A percentile compares a stretch with the other conserved stretches of the same genome.
Evolutionary conservation across 53 echinoderm and acorn worm genomes (phyloP).

Genomic region (Paracentrotus lividus): DNA sequence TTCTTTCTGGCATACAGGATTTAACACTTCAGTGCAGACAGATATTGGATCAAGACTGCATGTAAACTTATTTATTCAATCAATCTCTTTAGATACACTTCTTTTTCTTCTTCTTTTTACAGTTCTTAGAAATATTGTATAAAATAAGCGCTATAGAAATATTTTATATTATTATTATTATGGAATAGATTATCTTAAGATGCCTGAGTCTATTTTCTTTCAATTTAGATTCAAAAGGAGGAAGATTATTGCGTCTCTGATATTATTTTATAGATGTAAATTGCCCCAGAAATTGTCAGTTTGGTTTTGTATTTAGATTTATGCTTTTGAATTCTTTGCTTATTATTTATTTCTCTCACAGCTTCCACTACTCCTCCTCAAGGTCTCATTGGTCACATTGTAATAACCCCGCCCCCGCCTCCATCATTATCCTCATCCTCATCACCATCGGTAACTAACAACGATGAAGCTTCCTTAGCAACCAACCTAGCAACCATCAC

Average conservation of each 20-base stretch:
- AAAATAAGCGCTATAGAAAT: too few species aligned
- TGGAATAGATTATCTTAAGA: too few species aligned
- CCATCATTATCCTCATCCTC: conserved; percentile 15
- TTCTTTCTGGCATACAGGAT: not conserved
- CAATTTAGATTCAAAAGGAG: too few species aligned
- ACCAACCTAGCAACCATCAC: conserved; percentile 26
- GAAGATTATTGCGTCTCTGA: too few species aligned
- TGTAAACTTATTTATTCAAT: too few species aligned
- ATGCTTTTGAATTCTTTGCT: too few species aligned
- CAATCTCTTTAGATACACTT: too few species aligned
- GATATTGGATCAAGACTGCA: not conserved
- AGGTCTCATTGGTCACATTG: not conserved
- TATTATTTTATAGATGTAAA: not conserved
- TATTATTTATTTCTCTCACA: not conserved
- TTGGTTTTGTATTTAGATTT: not conserved
- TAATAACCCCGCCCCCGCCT: not conserved
- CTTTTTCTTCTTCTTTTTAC: too few species aligned
- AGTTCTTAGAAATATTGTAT: too few species aligned
- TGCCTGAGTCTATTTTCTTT: too few species aligned
- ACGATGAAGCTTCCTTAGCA: conserved; percentile 62
- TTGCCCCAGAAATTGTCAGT: not conserved
- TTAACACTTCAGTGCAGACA: not conserved
- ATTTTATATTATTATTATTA: too few species aligned
- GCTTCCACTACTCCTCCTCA: conserved; percentile 39
- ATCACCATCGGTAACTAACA: not conserved